phyloP scores from a whole-genome alignment of 2,888 invertebrate genomes.

The Pomacea canaliculata region DNA sequence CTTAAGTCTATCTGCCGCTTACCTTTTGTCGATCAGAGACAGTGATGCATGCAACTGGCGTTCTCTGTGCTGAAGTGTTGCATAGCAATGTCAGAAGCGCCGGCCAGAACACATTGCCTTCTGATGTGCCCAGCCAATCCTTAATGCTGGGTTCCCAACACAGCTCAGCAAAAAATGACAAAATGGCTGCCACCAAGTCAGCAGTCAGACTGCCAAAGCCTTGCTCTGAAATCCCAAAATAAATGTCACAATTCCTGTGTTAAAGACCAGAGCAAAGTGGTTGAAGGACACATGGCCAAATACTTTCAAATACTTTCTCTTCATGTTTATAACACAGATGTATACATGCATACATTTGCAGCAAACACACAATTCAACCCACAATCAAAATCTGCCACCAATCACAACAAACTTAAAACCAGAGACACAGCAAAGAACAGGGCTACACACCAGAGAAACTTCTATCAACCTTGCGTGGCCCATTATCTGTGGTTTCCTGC shows the following conservation, averaged over 20 bases:
- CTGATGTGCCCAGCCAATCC: conserved; percentile 86
- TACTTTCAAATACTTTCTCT: too few relatives aligned
- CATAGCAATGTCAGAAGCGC: conserved; percentile 80
- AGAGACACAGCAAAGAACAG: too few relatives aligned
- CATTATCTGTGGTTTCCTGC: conserved; percentile 22
- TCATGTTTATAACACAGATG: too few relatives aligned
- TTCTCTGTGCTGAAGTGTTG: conserved; percentile 52
- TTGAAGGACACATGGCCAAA: too few relatives aligned
- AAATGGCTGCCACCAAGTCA: conserved; percentile 67
- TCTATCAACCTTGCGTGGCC: conserved; percentile 19
- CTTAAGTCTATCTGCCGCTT: not conserved
- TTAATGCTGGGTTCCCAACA: conserved; percentile 83
- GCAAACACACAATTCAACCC: too few relatives aligned
- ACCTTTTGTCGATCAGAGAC: conserved; percentile 1
- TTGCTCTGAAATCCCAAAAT: conserved; percentile 25
- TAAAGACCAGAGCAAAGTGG: too few relatives aligned
- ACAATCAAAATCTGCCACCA: too few relatives aligned
- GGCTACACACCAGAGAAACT: conserved; percentile 6
- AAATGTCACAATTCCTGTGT: not conserved
- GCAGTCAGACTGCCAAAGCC: conserved; percentile 48
- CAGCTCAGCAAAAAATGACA: conserved; percentile 86
- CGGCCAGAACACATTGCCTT: conserved; percentile 88
- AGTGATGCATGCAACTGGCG: conserved; percentile 11
- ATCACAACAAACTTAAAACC: too few relatives aligned
- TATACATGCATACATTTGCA: not conserved